Percentiles rank a stretch among this genome's conserved stretches.
phyloP scores from a whole-genome alignment of 2,888 invertebrate species.

The Eupithecia dodoneata region DNA sequence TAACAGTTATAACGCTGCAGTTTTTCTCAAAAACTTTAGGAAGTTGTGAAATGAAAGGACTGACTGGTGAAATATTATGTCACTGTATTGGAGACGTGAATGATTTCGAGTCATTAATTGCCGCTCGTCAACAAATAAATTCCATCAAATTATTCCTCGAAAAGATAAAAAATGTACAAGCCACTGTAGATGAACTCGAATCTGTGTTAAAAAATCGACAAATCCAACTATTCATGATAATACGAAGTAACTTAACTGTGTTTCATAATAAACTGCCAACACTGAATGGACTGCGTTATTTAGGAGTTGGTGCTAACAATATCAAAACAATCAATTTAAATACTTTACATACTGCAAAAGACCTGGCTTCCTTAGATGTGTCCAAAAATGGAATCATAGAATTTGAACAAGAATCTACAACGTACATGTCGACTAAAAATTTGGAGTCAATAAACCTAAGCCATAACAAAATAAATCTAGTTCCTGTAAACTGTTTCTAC shows the following conservation, averaged over 20 bases:
- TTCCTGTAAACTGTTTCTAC: constrained; percentile 21
- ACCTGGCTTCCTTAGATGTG: constrained; percentile 3
- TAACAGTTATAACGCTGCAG: background rate
- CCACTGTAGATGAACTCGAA: background rate
- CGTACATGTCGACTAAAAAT: constrained; percentile 12
- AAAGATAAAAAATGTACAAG: background rate
- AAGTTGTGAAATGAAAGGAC: background rate
- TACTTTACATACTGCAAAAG: constrained; percentile 8
- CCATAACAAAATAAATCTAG: constrained; percentile 15
- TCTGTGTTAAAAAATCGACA: background rate
- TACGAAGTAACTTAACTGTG: constrained; percentile 12
- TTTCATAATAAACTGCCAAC: constrained; percentile 10
- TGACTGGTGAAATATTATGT: background rate
- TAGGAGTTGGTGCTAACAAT: constrained; percentile 11
- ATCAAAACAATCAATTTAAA: constrained; percentile 19
- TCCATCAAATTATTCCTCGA: background rate
- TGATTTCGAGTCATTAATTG: background rate
- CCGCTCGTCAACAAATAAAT: background rate
- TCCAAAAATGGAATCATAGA: constrained; percentile 20
- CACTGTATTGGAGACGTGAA: background rate
- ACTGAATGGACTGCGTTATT: background rate
- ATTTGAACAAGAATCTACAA: constrained; percentile 7
- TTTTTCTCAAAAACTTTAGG: background rate
- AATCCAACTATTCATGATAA: background rate
- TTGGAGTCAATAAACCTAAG: constrained; percentile 17